Evolutionary conservation across 2,797 vertebrate genomes (phyloP).

Genomic region (Champsocephalus gunnari): DNA sequence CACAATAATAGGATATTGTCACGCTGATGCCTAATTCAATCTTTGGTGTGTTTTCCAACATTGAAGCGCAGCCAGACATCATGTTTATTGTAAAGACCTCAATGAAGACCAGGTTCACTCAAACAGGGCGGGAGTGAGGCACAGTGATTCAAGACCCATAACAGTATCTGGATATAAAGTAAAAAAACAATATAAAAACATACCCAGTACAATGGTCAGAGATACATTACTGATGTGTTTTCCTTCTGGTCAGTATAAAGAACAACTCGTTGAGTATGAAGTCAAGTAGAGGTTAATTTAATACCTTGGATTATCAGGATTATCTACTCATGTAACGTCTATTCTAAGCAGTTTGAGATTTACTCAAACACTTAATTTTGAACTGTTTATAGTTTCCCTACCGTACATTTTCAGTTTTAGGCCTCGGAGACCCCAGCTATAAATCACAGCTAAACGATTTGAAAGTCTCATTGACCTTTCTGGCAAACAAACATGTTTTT

Average conservation of each 20-base stretch:
- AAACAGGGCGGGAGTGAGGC: conserved; percentile 15
- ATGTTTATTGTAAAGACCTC: conserved; percentile 42
- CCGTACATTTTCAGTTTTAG: too few relatives aligned
- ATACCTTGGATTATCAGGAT: neutral
- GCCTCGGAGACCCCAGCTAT: neutral
- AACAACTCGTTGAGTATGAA: conserved; percentile 17
- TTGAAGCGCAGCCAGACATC: conserved; percentile 46
- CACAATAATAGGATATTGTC: conserved; percentile 28
- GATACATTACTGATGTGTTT: conserved; percentile 33
- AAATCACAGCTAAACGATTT: neutral
- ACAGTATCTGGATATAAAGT: conserved; percentile 11
- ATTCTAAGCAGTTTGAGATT: neutral
- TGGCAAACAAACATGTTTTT: neutral
- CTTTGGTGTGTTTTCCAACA: conserved; percentile 49
- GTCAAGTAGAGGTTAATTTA: conserved; percentile 12
- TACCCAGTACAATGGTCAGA: conserved; percentile 28
- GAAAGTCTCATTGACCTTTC: neutral
- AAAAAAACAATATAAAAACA: conserved; percentile 19
- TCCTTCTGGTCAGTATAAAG: conserved; percentile 25
- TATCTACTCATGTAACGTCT: neutral
- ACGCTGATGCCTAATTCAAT: conserved; percentile 42
- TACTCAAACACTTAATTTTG: neutral
- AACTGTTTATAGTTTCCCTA: neutral
- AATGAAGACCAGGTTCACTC: conserved; percentile 57
- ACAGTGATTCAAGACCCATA: conserved; percentile 26